Base-by-base conservation (phyloP, 2,888 invertebrate genomes). In the Phorcus lineatus region DNA sequence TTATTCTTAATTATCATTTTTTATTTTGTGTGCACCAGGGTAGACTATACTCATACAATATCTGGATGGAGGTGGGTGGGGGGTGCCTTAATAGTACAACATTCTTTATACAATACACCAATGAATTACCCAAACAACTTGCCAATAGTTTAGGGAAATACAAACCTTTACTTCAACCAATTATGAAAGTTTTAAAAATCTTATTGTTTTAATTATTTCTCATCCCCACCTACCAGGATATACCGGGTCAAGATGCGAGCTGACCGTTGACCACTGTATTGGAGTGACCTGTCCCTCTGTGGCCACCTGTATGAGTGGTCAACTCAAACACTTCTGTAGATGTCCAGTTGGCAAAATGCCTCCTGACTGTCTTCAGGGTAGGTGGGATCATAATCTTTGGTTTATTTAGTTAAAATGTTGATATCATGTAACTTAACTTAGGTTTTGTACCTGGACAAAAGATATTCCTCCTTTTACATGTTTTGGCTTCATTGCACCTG, bases 231-330 rank as follows among this genome's bases (percentile, higher is more conserved):
- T 6, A 3, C 22, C 28, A 62, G 62, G 62, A 0, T 62, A 62
- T 22, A 24, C 22, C 13, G 86, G 84, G 24, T 47, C 55, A 16
- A 22, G 77, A 11, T 89, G 88, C 84, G 85, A 88, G 52, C 28
- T 67, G 0, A 77, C 84, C 47, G 78, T 83, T 31, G 81, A 85
- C 74, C 85, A 84, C 16, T 88, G 86, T 83, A n/a, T 19, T 16
- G 80, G 80, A 31, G 66, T 82, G 22, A 84, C 86, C 7, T 88
- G 88, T 82, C 55, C 80, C 52, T 84, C 87, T 82, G 82, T 82
- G 55, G 86, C 85, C 9, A 77, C 81, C 13, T 87, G 87, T 79
- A 22, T 78, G 36, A 85, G 83, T 62, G 31, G 57, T 1, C 74
- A 77, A 22, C 80, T 82, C 24, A 67, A 62, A 40, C 86, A 81